These are phyloP conservation scores for Cyphomyrmex costatus DNA, from an alignment of 1,140 invertebrate genomes.

Conservation along the genomic window DNA sequence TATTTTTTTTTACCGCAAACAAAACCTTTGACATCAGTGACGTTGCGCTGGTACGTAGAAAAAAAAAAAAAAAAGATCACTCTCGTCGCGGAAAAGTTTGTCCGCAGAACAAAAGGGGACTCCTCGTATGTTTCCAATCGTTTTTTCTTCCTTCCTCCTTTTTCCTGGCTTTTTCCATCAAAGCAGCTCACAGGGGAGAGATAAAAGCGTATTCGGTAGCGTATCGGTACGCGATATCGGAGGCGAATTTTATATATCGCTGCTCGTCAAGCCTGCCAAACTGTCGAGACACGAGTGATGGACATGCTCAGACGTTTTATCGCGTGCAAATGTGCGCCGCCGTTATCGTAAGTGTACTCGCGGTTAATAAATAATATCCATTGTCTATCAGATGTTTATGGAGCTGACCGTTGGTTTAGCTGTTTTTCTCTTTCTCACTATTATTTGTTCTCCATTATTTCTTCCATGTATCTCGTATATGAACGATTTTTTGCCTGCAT, in stretches of 20 bases:
- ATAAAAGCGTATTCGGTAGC: slow-evolving; percentile 52
- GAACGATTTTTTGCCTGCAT: neutral
- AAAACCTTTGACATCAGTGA: slow-evolving; percentile 11
- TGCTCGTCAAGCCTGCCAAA: slow-evolving; percentile 34
- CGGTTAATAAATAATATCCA: slow-evolving; percentile 37
- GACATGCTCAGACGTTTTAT: slow-evolving; percentile 51
- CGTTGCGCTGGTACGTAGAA: neutral
- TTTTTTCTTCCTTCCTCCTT: neutral
- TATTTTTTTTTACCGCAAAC: slow-evolving; percentile 22
- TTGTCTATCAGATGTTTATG: neutral
- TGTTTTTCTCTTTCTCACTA: neutral
- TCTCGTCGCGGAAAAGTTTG: slow-evolving; percentile 40
- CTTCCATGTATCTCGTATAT: neutral
- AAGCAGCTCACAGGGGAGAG: slow-evolving; percentile 24
- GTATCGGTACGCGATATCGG: slow-evolving; percentile 37
- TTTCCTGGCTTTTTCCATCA: slow-evolving; percentile 3
- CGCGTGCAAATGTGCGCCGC: slow-evolving; percentile 25
- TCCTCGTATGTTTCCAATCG: slow-evolving; percentile 25
- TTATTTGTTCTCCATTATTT: neutral
- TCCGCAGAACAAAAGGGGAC: slow-evolving; percentile 40
- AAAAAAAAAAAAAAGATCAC: slow-evolving; percentile 16
- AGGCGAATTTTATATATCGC: slow-evolving; percentile 59
- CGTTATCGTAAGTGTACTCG: slow-evolving; percentile 23
- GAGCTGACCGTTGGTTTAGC: neutral
- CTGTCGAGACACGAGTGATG: slow-evolving; percentile 47